A percentile compares a stretch with the other conserved stretches of the same genome.
Evolutionary conservation across 2,113 vertebrate genomes (phyloP).

Genomic region (Sclerurus mexicanus): DNA sequence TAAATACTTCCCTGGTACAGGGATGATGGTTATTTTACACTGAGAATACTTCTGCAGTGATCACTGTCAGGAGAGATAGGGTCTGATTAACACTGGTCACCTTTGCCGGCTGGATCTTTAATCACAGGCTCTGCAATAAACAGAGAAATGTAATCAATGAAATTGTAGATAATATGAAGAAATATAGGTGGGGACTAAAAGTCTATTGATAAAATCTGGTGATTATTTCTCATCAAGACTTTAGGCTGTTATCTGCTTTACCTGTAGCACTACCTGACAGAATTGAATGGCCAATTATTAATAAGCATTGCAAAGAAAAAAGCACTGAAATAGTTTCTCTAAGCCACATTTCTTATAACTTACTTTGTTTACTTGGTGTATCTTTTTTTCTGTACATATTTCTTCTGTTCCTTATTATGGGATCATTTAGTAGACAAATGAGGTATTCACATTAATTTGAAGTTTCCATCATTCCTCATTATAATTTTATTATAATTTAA

Average conservation of each 20-base stretch:
- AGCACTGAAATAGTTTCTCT: neutral
- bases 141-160: neutral
- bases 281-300: neutral
- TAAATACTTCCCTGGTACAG: neutral
- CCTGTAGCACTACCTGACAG: neutral
- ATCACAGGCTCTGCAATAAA: neutral
- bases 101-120: neutral
- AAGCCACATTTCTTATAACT: neutral
- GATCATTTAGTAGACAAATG: neutral
- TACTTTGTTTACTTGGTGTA: neutral
- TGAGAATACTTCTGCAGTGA: neutral
- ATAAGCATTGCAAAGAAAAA: neutral
- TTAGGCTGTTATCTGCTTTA: neutral
- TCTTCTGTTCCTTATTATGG: neutral
- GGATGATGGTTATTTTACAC: neutral
- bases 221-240: neutral
- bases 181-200: neutral
- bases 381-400: neutral
- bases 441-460: neutral
- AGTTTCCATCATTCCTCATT: neutral
- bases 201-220: neutral
- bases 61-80: neutral
- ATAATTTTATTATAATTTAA: neutral
- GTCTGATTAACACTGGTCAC: conserved; percentile 19
- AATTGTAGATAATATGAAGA: neutral